phyloP scores from a whole-genome alignment of 2,797 vertebrate genomes.

The Crocodylus rhombifer region DNA sequence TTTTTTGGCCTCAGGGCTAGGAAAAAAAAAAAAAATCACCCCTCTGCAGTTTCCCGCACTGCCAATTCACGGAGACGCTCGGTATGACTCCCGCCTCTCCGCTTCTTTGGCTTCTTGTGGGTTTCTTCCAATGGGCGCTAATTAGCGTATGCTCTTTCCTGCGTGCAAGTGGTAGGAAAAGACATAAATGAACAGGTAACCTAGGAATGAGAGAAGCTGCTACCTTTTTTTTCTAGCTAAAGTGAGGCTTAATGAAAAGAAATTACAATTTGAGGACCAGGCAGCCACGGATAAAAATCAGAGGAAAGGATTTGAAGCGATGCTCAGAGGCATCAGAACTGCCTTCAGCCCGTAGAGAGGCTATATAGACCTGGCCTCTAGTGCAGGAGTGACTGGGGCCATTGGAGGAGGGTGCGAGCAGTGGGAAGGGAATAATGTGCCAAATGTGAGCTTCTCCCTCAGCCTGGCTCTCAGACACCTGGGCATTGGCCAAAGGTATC shows the following conservation, averaged over 20 bases:
- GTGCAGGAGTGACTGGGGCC: background rate
- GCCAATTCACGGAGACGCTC: background rate
- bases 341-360: no score
- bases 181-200: background rate
- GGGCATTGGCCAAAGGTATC: background rate
- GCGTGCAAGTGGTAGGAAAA: background rate
- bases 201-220: background rate
- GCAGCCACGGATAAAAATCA: background rate
- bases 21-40: background rate
- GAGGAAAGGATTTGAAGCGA: background rate
- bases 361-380: background rate
- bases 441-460: background rate
- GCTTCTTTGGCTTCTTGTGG: background rate
- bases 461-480: background rate
- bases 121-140: background rate
- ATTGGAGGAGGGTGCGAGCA: background rate
- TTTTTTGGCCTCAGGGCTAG: background rate
- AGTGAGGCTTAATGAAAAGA: background rate
- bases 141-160: background rate
- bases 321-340: no score
- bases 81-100: background rate
- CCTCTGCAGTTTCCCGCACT: background rate
- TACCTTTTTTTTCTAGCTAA: background rate
- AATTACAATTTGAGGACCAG: background rate
- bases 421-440: background rate